These are phyloP conservation scores for Caenorhabditis drosophilae DNA, from an alignment of 2,888 invertebrate genomes.

Conservation along the genomic window DNA sequence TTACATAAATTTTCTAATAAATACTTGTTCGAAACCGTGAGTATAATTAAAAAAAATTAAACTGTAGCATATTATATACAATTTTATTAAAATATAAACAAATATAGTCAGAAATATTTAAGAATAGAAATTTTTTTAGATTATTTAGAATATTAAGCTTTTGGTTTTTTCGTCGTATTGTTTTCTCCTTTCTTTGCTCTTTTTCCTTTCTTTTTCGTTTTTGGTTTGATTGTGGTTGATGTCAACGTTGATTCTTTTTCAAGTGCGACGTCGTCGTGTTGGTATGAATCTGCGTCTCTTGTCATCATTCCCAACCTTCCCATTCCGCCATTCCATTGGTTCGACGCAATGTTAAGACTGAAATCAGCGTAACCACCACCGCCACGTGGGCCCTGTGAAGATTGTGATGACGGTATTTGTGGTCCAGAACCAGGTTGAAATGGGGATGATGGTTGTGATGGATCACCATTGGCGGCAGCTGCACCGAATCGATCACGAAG, in stretches of 20 bases:
- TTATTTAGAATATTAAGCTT: background rate
- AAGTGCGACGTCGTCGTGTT: constrained; percentile 32
- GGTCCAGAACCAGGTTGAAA: constrained; percentile 11
- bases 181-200: background rate
- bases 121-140: background rate
- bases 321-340: constrained; percentile 23
- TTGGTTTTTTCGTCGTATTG: constrained; percentile 13
- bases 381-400: constrained; percentile 5
- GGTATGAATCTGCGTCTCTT: constrained; percentile 34
- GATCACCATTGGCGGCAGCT: too few relatives aligned
- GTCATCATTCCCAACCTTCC: constrained; percentile 30
- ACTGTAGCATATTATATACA: too few relatives aligned
- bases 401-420: constrained; percentile 5
- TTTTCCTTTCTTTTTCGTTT: background rate
- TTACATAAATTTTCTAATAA: too few relatives aligned
- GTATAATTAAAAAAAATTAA: too few relatives aligned
- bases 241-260: constrained; percentile 12
- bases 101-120: too few relatives aligned
- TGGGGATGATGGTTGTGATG: background rate
- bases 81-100: background rate
- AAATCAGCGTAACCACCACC: constrained; percentile 23
- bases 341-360: constrained; percentile 32
- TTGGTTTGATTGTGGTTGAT: constrained; percentile 9
- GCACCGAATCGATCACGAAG: constrained; percentile 21
- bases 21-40: too few relatives aligned